phyloP scores from a whole-genome alignment of 1,140 invertebrate genomes.

The Rhopalosiphum padi region DNA sequence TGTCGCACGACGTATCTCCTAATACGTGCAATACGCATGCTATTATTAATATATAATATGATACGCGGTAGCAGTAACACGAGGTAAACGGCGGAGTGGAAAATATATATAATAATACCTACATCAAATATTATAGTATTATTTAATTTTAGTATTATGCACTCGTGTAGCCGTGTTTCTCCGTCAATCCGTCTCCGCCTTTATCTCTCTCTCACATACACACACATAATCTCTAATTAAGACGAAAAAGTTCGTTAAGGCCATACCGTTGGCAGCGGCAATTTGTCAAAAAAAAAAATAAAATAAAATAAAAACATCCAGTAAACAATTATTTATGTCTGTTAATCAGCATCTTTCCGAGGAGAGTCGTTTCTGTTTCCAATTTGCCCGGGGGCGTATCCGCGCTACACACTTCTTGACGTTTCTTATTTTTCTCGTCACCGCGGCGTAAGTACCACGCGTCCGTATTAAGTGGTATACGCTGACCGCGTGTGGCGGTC shows the following conservation, averaged over 20 bases:
- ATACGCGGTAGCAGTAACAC: background rate
- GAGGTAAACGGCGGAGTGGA: background rate
- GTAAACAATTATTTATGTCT: conserved; percentile 43
- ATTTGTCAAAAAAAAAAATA: conserved; percentile 44
- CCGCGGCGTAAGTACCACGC: background rate
- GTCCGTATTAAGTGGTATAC: too few species aligned
- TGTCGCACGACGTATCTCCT: background rate
- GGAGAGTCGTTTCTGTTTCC: conserved; percentile 34
- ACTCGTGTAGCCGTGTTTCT: background rate
- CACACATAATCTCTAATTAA: conserved; percentile 19
- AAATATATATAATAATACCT: background rate
- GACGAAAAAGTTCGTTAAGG: conserved; percentile 27
- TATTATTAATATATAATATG: background rate
- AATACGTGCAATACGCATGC: background rate
- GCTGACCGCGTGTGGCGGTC: background rate
- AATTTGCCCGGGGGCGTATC: conserved; percentile 45
- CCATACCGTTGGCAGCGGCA: conserved; percentile 19
- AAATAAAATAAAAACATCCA: background rate
- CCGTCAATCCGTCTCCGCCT: background rate
- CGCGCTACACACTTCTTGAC: background rate
- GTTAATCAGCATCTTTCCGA: conserved; percentile 24
- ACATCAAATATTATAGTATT: background rate
- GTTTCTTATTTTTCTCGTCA: background rate
- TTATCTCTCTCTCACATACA: background rate
- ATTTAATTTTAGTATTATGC: background rate